phyloP scores from a whole-genome alignment of 2,797 vertebrate species.

The Dipus sagitta region DNA sequence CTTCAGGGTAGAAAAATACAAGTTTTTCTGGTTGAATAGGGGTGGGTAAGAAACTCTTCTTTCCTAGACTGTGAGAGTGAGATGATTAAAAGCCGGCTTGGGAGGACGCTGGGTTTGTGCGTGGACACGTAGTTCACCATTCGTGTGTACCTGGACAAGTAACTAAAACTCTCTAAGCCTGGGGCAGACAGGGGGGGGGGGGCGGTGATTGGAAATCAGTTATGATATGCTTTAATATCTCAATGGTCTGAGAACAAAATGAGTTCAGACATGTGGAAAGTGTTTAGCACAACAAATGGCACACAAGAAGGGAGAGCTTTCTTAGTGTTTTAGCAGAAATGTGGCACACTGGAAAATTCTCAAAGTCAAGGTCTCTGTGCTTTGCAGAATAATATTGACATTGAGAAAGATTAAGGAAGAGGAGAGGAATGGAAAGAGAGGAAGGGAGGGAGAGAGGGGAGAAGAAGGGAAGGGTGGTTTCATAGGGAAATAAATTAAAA shows the following conservation, averaged over 20 bases:
- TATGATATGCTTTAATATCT: neutral
- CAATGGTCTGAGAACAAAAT: neutral
- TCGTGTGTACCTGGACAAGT: neutral
- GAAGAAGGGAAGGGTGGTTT: neutral
- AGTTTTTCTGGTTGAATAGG: neutral
- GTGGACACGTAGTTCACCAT: neutral
- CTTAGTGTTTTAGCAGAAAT: conserved; percentile 11
- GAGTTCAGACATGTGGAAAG: neutral
- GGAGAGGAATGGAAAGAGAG: neutral
- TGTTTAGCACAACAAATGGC: neutral
- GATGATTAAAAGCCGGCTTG: neutral
- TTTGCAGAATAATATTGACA: neutral
- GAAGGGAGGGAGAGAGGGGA: neutral
- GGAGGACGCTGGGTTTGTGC: neutral
- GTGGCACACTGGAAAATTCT: neutral
- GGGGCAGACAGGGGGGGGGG: too few species aligned
- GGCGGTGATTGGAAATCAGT: conserved; percentile 37
- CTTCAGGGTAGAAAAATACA: neutral
- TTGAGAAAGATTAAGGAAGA: neutral
- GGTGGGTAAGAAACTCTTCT: neutral
- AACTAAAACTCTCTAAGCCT: neutral
- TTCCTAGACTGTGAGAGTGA: neutral
- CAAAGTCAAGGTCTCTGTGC: neutral
- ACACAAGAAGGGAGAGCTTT: neutral
- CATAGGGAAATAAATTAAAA: neutral